Evolutionary conservation across 1,140 invertebrate genomes (phyloP).

Genomic region (Drosophila tropicalis): DNA sequence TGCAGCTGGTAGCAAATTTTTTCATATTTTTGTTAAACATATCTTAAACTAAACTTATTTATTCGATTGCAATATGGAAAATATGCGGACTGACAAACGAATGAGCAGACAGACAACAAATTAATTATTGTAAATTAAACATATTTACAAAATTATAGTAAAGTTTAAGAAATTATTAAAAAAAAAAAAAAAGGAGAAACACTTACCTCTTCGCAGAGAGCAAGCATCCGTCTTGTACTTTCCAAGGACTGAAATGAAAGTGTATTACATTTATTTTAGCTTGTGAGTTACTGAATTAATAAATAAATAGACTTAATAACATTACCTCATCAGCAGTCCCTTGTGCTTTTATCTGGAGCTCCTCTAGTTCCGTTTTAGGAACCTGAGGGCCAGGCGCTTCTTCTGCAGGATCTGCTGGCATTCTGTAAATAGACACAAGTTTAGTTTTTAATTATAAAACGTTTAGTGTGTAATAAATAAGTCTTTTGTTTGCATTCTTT

Average conservation of each 20-base stretch:
- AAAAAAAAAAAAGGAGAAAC: neutral
- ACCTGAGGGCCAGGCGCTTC: slow-evolving; percentile 85
- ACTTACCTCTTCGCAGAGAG: slow-evolving; percentile 97
- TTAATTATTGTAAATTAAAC: neutral
- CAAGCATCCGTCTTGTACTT: slow-evolving; percentile 97
- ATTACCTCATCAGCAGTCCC: slow-evolving; percentile 95
- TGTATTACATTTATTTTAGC: too few relatives aligned
- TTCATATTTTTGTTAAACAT: too few relatives aligned
- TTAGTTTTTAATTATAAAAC: too few relatives aligned
- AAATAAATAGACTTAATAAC: slow-evolving; percentile 49
- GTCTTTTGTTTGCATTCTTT: too few relatives aligned
- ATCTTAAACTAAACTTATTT: too few relatives aligned
- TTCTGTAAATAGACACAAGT: slow-evolving; percentile 83
- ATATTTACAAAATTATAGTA: neutral
- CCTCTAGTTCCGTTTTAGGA: slow-evolving; percentile 93
- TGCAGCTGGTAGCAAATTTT: too few relatives aligned
- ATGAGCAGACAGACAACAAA: neutral
- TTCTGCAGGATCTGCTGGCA: slow-evolving; percentile 84
- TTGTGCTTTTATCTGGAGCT: slow-evolving; percentile 93
- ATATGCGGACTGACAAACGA: neutral
- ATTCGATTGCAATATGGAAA: neutral
- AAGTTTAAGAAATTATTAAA: too few relatives aligned
- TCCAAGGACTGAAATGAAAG: slow-evolving; percentile 90
- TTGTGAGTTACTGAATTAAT: neutral
- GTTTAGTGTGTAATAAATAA: too few relatives aligned